A percentile compares a stretch with the other conserved stretches of the same genome.
phyloP scores from a whole-genome alignment of 1,140 invertebrate genomes.

The Nymphalis io region DNA sequence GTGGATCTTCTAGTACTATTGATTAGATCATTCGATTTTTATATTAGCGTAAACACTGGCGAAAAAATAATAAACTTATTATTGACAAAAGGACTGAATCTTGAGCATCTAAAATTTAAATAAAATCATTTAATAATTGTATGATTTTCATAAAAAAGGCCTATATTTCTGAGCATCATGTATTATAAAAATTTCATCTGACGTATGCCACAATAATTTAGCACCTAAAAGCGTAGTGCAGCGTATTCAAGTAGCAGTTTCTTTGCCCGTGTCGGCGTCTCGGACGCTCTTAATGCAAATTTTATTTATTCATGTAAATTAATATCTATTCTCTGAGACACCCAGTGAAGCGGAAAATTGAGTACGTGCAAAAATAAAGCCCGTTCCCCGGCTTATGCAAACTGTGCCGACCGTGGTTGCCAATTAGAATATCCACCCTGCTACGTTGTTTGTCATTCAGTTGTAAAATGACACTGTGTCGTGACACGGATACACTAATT shows the following conservation, averaged over 20 bases:
- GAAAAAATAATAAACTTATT: too few species aligned
- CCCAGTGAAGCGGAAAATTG: constrained; percentile 76
- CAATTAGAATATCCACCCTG: constrained; percentile 56
- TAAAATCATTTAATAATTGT: not conserved
- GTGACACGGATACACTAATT: constrained; percentile 33
- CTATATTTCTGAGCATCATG: constrained; percentile 16
- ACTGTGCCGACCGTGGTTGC: constrained; percentile 49
- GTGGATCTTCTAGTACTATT: too few species aligned
- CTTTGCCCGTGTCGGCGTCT: constrained; percentile 52
- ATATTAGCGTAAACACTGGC: too few species aligned
- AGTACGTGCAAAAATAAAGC: constrained; percentile 78
- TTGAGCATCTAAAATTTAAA: too few species aligned
- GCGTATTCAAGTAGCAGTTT: constrained; percentile 64
- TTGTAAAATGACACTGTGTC: constrained; percentile 40
- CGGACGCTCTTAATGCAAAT: constrained; percentile 77
- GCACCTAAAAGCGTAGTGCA: constrained; percentile 46
- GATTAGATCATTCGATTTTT: too few species aligned
- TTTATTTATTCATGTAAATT: constrained; percentile 81
- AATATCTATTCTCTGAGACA: constrained; percentile 76
- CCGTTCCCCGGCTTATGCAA: constrained; percentile 53
- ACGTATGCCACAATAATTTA: constrained; percentile 43
- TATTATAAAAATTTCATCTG: constrained; percentile 31
- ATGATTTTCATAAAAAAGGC: not conserved
- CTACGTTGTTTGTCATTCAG: constrained; percentile 48
- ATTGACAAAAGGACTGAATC: too few species aligned